phyloP scores from a whole-genome alignment of 2,797 vertebrate species.

The Betta splendens region DNA sequence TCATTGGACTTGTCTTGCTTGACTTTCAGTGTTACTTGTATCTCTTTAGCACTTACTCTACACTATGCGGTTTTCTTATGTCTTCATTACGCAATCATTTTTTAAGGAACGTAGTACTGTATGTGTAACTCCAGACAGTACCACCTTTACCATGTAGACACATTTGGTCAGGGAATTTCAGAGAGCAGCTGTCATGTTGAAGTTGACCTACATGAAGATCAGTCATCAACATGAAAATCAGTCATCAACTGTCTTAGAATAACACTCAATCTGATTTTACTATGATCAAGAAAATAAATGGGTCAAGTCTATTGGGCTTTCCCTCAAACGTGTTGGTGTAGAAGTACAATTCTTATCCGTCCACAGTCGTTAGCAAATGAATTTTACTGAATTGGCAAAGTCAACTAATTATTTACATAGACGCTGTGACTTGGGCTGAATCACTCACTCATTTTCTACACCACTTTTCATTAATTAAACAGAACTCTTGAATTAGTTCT shows the following conservation, averaged over 20 bases:
- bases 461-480: too few relatives aligned
- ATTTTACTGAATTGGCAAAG: too few relatives aligned
- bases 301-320: slow-evolving; percentile 37
- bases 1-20: too few relatives aligned
- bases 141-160: background rate
- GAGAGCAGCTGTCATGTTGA: background rate
- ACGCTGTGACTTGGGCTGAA: background rate
- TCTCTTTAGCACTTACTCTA: too few relatives aligned
- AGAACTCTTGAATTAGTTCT: background rate
- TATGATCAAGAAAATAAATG: slow-evolving; percentile 30
- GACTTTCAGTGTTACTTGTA: too few relatives aligned
- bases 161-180: background rate
- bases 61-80: too few relatives aligned
- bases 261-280: slow-evolving; percentile 26
- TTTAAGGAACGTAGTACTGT: background rate
- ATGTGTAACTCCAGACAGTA: background rate
- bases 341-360: background rate
- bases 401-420: background rate
- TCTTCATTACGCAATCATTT: background rate
- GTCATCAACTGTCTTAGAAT: slow-evolving; percentile 2
- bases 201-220: slow-evolving; percentile 37
- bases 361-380: background rate
- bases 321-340: background rate
- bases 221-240: slow-evolving; percentile 12
- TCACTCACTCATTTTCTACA: too few relatives aligned